Evolutionary conservation across 2,888 invertebrate genomes (phyloP), one percentile per base, ranked within the genome.

Genomic region (Petrolisthes cinctipes): DNA sequence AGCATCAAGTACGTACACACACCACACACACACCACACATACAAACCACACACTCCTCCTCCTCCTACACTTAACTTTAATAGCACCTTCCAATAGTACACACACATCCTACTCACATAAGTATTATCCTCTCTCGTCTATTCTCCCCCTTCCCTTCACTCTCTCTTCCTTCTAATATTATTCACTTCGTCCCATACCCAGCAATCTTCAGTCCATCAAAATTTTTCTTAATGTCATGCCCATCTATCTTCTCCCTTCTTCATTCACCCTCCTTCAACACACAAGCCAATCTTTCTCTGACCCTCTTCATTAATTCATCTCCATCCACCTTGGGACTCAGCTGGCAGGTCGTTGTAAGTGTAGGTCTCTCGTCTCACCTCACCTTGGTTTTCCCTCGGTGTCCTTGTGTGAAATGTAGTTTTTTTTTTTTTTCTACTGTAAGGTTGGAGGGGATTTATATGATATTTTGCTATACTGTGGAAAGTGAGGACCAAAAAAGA

Each of bases 1-100:
- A 66, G 2, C 11, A 11, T 1, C 66, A 66, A 11, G 17, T 53
- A 37, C 0, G 0, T 37, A 37, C 37, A 37, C 37, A 37, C 37
- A 37, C 37, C 75, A 75, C 75, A 75, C 75, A 75, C 75, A 75
- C 75, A 75, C 75, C 75, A 75, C 75, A 75, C 37, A 75, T 5
- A 17, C 9, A 71, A 2, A 37, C 37, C 37, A 37, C 37, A 37
- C 37, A 37, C 37, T 37, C 37, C 37, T 37, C 37, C 37, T 37
- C n/a, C 66, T 66, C 11, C 37, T 37, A 37, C 37, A 37, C 37
- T 37, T 37, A 37, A 37, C 37, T 37, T 37, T 37, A 37, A 37
- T 37, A 37, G 37, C 2, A 37, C 37, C 37, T 17, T 14, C 66
- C 1, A 11, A 66, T 3, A 66, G 14, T 14, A 66, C 66, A 66